These are phyloP conservation scores for Tetragonula carbonaria DNA, from an alignment of 2,888 invertebrate genomes.

Conservation along the genomic window DNA sequence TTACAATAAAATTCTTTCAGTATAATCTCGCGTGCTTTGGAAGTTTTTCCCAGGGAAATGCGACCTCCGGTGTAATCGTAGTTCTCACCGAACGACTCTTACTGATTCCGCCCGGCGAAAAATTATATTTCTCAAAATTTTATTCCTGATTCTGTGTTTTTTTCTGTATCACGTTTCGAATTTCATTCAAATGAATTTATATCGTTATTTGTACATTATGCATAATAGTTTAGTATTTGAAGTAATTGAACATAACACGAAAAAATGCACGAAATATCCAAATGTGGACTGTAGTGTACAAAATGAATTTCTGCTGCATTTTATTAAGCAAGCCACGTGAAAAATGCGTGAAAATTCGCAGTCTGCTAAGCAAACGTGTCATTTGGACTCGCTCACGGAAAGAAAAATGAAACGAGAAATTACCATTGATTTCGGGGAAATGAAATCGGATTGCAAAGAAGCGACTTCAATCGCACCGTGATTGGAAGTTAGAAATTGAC, in stretches of 20 bases:
- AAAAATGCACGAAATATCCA: no score
- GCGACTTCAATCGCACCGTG: no score
- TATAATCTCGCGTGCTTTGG: slow-evolving; percentile 23
- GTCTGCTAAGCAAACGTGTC: no score
- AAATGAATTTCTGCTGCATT: no score
- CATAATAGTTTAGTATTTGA: neutral
- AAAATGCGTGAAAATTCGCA: no score
- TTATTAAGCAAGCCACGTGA: no score
- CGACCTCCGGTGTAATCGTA: neutral
- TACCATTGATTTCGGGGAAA: neutral
- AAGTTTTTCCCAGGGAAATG: slow-evolving; percentile 1
- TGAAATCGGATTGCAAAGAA: neutral
- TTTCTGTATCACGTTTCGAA: neutral
- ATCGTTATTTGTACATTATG: neutral
- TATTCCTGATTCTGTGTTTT: neutral
- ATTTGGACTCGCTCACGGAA: no score
- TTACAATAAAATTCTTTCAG: slow-evolving; percentile 44
- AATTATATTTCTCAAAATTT: neutral
- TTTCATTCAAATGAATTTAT: neutral
- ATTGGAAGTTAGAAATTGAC: slow-evolving; percentile 19
- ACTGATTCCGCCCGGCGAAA: neutral
- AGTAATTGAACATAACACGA: no score
- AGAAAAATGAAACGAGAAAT: neutral
- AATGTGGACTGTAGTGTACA: no score
- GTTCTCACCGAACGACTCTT: neutral